These are phyloP conservation scores for Festucalex cinctus DNA, from an alignment of 2,113 vertebrate genomes.

Conservation along the genomic window DNA sequence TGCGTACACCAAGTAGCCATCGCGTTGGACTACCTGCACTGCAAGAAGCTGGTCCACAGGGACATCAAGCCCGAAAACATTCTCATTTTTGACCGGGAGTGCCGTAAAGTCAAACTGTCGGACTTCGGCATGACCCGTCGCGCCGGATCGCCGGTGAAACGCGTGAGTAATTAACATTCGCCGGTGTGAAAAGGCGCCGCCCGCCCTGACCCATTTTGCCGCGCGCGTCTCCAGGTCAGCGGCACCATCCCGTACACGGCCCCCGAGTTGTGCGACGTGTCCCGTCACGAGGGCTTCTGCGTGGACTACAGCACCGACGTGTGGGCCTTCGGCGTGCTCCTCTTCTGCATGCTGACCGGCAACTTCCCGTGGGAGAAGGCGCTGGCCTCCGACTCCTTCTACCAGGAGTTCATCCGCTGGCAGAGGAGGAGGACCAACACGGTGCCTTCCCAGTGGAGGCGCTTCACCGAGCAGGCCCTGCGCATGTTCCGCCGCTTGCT, in stretches of 20 bases:
- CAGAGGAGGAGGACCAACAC: conserved; percentile 68
- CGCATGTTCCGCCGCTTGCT: conserved; percentile 81
- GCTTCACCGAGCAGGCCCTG: conserved; percentile 79
- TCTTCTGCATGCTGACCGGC: conserved; percentile 83
- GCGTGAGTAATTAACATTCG: conserved; percentile 57
- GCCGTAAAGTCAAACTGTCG: conserved; percentile 79
- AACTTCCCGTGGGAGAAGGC: conserved; percentile 87
- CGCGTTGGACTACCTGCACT: conserved; percentile 79
- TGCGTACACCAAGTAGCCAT: conserved; percentile 82
- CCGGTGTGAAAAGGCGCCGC: no score
- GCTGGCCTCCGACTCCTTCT: conserved; percentile 77
- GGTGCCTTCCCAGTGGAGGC: conserved; percentile 81
- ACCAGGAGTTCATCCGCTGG: conserved; percentile 82
- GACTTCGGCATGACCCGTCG: conserved; percentile 83
- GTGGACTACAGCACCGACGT: conserved; percentile 81
- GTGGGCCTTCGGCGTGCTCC: conserved; percentile 83
- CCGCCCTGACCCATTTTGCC: not conserved
- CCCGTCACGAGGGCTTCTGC: conserved; percentile 77
- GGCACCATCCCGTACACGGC: conserved; percentile 84
- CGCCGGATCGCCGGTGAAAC: conserved; percentile 77
- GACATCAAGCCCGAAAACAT: conserved; percentile 85
- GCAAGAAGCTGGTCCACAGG: conserved; percentile 79
- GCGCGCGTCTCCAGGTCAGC: conserved; percentile 58
- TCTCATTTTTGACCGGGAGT: conserved; percentile 81
- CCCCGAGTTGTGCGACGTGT: conserved; percentile 77